Evolutionary conservation across 2,797 vertebrate species (phyloP), one percentile per base, ranked within the genome.

Genomic region (Hoplostethus atlanticus): DNA sequence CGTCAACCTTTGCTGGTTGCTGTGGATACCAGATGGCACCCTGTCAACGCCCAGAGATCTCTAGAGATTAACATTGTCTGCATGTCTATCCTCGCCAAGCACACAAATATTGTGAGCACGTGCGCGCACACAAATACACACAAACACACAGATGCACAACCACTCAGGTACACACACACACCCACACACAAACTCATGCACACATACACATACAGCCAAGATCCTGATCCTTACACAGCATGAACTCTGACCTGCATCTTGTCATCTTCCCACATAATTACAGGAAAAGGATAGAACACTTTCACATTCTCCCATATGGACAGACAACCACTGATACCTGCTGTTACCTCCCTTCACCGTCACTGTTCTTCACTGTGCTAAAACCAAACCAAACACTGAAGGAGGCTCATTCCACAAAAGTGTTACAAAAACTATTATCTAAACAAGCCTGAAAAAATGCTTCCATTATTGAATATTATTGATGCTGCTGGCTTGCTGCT

Each of bases 1-100:
- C 76, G 4, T 92, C 92, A 94, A 95, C 89, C 77, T 92, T 92
- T 88, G 88, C 58, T 90, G 94, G 95, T 85, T 92, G 89, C 94
- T 95, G 93, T 89, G 87, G 81, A 95, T 91, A 92, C 92, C 94
- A 95, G 91, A 92, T 88, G 92, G 92, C 92, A 92, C 90, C 92
- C 92, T 93, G 92, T 94, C 92, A 94, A 94, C 90, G 89, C 90
- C 93, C 92, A 93, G 89, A 94, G 87, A 93, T 92, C 91, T 94
- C 91, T 92, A 92, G 83, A 93, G 91, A 93, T 94, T 92, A 93
- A 93, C 88, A 88, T 89, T 42, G 89, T 88, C 90, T 91, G 83
- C 73, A 71, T 68, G 68, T 86, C 91, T 92, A 89, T 79, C 72
- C 86, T 84, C 54, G 71, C 84, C 89, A 90, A 84, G 76, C 85